Base-by-base conservation (phyloP, 2,797 vertebrate genomes). In the Lepidocolaptes lacrymiger region DNA sequence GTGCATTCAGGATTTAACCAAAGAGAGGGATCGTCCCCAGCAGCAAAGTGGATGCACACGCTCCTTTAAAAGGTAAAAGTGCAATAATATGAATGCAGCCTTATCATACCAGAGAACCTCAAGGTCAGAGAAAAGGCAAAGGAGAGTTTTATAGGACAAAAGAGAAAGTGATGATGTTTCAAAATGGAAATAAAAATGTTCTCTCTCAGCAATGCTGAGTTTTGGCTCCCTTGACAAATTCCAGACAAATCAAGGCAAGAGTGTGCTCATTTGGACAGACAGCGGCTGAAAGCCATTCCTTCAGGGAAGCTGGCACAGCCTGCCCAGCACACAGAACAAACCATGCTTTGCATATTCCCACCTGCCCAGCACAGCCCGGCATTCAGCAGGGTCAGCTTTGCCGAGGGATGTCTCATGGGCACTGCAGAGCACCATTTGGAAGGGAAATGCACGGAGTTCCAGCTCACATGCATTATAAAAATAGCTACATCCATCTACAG, bases 141-240 rank as follows among this genome's bases (percentile, higher is more conserved):
- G 23, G n/a, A 41, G 37, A 37, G 30, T 71, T 54, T 69, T 63
- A 14, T 12, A 36, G 66, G 39, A 44, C n/a, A 80, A 73, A 85
- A 58, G 17, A 22, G 43, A 28, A 92, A 92, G 19, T 12, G 61
- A 61, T 68, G 71, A 74, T 43, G 68, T 59, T 77, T 93, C 64
- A 69, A 51, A 90, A 55, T 34, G 56, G 48, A 90, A 93, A 86
- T 83, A 13, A 94, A 62, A 95, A 71, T n/a, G 13, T 34, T 76
- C 21, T 85, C 4, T 88, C 3, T 1, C 67, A 91, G 71, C 68
- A 62, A 36, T 30, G 48, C 79, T 44, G 72, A 74, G 72, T 37
- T 94, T 94, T 91, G 76, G 26, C 64, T 94, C 78, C 44, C 68
- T 80, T 88, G 68, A 88, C 26, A 74, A 89, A 89, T 80, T 85